Percentiles rank a stretch among this genome's conserved stretches.
These are phyloP conservation scores for Porphyrio hochstetteri DNA, from an alignment of 2,113 vertebrate genomes.

Conservation along the genomic window DNA sequence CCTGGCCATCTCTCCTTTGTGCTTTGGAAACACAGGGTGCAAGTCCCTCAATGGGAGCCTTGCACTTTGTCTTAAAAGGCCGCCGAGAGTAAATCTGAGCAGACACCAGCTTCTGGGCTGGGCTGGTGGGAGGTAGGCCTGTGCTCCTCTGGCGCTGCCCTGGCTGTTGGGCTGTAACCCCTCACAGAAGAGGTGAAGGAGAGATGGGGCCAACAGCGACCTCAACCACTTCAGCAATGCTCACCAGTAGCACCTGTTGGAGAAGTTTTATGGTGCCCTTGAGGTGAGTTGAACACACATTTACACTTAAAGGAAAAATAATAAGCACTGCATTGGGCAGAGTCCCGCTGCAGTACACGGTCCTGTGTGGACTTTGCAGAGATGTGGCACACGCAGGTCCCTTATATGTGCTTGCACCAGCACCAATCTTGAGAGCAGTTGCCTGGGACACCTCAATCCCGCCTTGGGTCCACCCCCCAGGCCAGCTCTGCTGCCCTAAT, in stretches of 20 bases:
- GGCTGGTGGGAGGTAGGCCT: background rate
- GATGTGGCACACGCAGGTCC: background rate
- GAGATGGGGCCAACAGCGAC: fast-evolving
- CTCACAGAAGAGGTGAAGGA: background rate
- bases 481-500: background rate
- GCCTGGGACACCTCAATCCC: background rate
- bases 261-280: background rate
- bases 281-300: fast-evolving
- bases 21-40: background rate
- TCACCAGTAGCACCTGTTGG: background rate
- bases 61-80: background rate
- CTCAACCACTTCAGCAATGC: background rate
- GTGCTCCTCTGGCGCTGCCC: background rate
- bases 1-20: fast-evolving
- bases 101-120: background rate
- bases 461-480: background rate
- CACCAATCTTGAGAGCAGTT: background rate
- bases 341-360: fast-evolving
- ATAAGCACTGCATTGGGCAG: background rate
- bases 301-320: background rate
- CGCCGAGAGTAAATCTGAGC: background rate
- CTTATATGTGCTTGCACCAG: background rate
- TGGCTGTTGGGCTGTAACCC: background rate
- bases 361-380: background rate
- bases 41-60: background rate